Base-by-base conservation (phyloP, 1,140 invertebrate genomes). In the Drosophila mayri region DNA sequence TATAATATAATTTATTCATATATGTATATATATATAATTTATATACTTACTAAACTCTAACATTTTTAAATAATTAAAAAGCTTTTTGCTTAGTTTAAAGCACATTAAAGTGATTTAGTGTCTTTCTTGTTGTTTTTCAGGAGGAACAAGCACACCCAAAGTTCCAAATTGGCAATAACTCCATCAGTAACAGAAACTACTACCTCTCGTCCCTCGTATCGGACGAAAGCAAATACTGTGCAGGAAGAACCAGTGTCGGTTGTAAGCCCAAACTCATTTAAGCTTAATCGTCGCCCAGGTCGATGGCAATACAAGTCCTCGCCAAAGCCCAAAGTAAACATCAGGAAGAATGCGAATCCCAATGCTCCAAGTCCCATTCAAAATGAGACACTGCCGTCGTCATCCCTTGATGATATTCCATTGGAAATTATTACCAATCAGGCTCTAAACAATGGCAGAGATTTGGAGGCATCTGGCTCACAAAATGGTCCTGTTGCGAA, bases 221-320 rank as follows among this genome's bases (percentile, higher is more conserved):
- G 95, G 64, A 94, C 94, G 3, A 95, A 94, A 81, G 88, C 95
- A 18, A 94, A 94, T 79, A 86, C 94, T 41, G 93, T 94, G 16
- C 85, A 93, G 38, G 94, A 95, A 2, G 95, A 95, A 57, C 92
- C 92, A 75, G 82, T 87, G 88, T 54, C 79, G 40, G 94, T 94
- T 3, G 94, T 95, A 28, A 95, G 94, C 76, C 92, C 95, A 32
- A 95, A 95, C 88, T 96, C 97, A 92, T 95, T 96, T 75, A 97
- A 97, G 90, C 92, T 97, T 16, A 95, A 96, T 59, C 93, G 96
- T 54, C 94, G 96, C 0, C 96, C 96, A 46, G 96, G 96, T 35
- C 95, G 97, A 68, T 98, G 97, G 96, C 96, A 97, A 59, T 98
- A 97, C 90, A 97, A 97, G 92, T 97, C 97, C 1, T 96, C 97